Base-by-base conservation (phyloP, 2,888 invertebrate species). In the Hecatera dysodea region DNA sequence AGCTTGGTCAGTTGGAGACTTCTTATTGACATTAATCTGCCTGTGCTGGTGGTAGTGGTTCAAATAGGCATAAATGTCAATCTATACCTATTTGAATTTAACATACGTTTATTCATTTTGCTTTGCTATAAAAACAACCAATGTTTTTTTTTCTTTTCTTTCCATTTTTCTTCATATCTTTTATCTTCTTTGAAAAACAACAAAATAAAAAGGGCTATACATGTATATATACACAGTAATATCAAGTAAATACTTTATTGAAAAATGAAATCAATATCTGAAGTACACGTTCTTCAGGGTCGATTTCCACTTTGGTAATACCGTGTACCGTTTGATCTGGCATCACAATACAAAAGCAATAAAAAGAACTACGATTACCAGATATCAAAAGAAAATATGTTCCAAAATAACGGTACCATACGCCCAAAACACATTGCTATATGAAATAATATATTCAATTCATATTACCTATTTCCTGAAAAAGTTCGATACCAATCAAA, bases 401-500 rank as follows among this genome's bases (percentile, higher is more conserved):
- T 50, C 36, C 36, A 15, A 36, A 36, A 36, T 36, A 48, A 50
- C 36, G 17, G 36, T 19, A 70, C 33, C 27, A 60, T 77, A 42
- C n/a, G 36, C 27, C 19, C 27, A 53, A 76, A 24, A 57, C 22
- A 75, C 39, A 44, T 36, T n/a, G 19, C 15, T 46, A 42, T n/a
- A 57, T 15, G 1, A 46, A 68, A 55, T 42, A 60, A 71, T 52
- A n/a, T 52, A 53, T 53, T 62, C 48, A 60, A 46, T 60, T 70
- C 27, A 27, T 59, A 77, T 60, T 53, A 68, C 50, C n/a, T n/a
- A n/a, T n/a, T 69, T 72, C 48, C 64, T 55, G 53, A 61, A 71
- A 61, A 72, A 64, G 24, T 27, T 53, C 46, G 46, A 57, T 71
- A 67, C 62, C 60, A 72, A 81, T 78, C 72, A 71, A 69, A 68